Base-by-base conservation (phyloP, 2,888 invertebrate species). In the Galeruca laticollis region DNA sequence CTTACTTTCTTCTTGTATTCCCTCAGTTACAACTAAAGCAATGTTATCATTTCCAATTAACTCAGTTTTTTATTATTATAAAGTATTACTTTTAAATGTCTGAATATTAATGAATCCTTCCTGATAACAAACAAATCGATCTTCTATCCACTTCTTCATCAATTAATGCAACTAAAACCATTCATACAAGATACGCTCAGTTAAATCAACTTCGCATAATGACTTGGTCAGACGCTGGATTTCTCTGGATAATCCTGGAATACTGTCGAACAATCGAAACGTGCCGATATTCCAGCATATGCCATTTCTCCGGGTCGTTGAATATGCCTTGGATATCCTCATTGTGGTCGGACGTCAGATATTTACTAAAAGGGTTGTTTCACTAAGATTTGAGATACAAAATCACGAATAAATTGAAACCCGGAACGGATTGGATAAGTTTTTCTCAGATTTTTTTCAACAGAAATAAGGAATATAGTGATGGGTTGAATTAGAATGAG, bases 171-270 rank as follows among this genome's bases (percentile, higher is more conserved):
- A 54, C 54, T 54, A 31, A 31, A 26, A 31, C 54, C 26, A 54
- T 26, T 26, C 54, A 9, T 3, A n/a, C 9, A 26, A 15, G 15
- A 31, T 54, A 15, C 54, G 54, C 26, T 31, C 9, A 54, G 54
- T 31, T 31, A n/a, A 31, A 26, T 26, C 11, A 57, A 57, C 56
- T 57, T 56, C 72, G 76, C 76, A 73, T 78, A 79, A 79, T 75
- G 77, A 79, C 77, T 78, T 77, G 78, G 79, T 79, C 79, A 78
- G 78, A 10, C 26, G 54, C 26, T 54, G 18, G 54, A 54, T 54
- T 8, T 35, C 33, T 35, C 56, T 33, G 33, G 56, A 57, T 57
- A 57, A 33, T 8, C 10, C n/a, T 10, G 56, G 35, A 15, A 57
- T 35, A 78, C 77, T 79, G 72, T 68, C 9, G 15, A 21, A 73